Conservation (phyloP, 53 echinoderm and acorn worm genomes). For the Temnopleurus reevesii region DNA sequence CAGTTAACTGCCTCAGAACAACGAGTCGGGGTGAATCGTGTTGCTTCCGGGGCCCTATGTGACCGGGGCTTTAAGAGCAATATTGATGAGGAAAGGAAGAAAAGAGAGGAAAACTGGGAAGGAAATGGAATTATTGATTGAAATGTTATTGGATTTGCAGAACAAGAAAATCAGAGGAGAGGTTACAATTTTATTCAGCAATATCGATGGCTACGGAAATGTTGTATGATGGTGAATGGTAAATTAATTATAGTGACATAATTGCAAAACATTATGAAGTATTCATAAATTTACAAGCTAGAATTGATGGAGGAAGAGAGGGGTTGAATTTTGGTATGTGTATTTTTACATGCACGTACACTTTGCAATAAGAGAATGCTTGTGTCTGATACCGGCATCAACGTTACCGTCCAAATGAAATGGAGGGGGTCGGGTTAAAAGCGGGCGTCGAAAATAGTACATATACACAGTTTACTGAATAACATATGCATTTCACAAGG, state of each 20-base stretch:
- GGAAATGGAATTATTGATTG: background rate
- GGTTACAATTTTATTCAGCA: background rate
- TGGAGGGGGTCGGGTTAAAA: too few relatives aligned
- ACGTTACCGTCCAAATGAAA: too few relatives aligned
- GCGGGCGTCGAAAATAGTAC: too few relatives aligned
- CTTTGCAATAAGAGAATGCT: background rate
- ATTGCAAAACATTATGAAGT: background rate
- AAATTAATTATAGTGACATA: background rate
- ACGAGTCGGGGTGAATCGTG: too few relatives aligned
- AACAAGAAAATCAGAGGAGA: background rate
- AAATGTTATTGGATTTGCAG: background rate
- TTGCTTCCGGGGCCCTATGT: too few relatives aligned
- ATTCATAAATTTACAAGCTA: background rate
- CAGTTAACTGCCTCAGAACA: too few relatives aligned
- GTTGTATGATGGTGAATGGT: too few relatives aligned
- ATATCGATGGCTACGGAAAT: background rate
- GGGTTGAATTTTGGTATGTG: background rate
- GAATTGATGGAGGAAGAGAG: too few relatives aligned
- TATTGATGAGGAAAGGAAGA: background rate
- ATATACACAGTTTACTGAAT: too few relatives aligned
- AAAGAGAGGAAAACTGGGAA: background rate
- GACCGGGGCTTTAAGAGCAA: too few relatives aligned
- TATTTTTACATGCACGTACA: background rate
- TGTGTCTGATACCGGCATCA: too few relatives aligned
- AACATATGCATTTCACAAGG: too few relatives aligned